Percentiles rank a stretch among this genome's conserved stretches.
phyloP scores from a whole-genome alignment of 2,113 vertebrate genomes.

The Paracanthobrama guichenoti region DNA sequence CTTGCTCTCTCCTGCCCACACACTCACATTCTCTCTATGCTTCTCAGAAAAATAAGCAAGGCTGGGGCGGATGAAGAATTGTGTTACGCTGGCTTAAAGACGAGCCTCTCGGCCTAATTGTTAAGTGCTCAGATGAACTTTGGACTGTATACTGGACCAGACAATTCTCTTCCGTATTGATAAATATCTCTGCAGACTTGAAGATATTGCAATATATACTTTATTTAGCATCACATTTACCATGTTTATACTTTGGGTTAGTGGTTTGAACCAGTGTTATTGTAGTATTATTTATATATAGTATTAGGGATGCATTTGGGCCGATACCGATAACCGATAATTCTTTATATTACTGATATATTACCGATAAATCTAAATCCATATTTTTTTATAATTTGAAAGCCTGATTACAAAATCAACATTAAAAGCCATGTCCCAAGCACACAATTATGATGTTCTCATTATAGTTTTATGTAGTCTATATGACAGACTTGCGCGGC shows the following conservation, averaged over 20 bases:
- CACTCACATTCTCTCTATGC: constrained; percentile 1
- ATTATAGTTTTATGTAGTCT: too few relatives aligned
- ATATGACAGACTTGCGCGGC: too few relatives aligned
- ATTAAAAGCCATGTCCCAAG: too few relatives aligned
- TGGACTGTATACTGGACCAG: background rate
- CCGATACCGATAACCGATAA: too few relatives aligned
- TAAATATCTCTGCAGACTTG: background rate
- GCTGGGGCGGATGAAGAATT: background rate
- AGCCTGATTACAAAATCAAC: too few relatives aligned
- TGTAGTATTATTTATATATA: background rate
- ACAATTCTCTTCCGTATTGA: background rate
- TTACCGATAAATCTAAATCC: too few relatives aligned
- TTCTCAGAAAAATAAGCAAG: background rate
- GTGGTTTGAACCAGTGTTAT: background rate
- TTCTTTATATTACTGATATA: too few relatives aligned
- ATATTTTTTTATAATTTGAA: too few relatives aligned
- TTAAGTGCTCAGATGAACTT: constrained; percentile 11
- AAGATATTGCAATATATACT: background rate
- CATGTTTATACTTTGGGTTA: background rate
- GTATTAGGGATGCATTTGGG: too few relatives aligned
- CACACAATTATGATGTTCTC: too few relatives aligned
- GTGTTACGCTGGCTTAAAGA: background rate
- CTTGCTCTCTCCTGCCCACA: constrained; percentile 15
- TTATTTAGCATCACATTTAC: background rate
- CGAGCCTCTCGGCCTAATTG: background rate